Conservation (phyloP, 2,113 vertebrate genomes). For the Onychostruthus taczanowskii region DNA sequence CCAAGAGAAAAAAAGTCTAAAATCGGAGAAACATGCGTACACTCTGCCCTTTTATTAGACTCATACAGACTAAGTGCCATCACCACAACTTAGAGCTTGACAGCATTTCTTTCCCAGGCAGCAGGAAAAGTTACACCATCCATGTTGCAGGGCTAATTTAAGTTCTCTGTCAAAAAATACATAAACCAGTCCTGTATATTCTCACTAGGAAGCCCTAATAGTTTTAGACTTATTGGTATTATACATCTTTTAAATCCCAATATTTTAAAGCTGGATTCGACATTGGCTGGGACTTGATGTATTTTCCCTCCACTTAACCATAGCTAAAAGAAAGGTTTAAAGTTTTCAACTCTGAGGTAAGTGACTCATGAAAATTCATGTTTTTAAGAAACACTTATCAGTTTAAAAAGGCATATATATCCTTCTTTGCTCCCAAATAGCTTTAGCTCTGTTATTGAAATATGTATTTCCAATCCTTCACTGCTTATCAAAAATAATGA, state of each 20-base stretch:
- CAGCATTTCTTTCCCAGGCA: slow-evolving; percentile 58
- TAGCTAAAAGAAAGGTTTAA: slow-evolving; percentile 61
- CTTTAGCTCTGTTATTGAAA: slow-evolving; percentile 63
- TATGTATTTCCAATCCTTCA: slow-evolving; percentile 71
- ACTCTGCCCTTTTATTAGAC: slow-evolving; percentile 73
- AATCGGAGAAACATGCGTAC: slow-evolving; percentile 71
- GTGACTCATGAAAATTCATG: slow-evolving; percentile 50
- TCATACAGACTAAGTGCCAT: slow-evolving; percentile 73
- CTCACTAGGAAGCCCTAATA: slow-evolving; percentile 76
- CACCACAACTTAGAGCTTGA: slow-evolving; percentile 59
- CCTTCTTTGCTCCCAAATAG: slow-evolving; percentile 45
- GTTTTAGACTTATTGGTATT: slow-evolving; percentile 78
- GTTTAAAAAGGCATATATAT: slow-evolving; percentile 15
- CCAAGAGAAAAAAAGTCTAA: slow-evolving; percentile 52
- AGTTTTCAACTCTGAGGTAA: slow-evolving; percentile 64
- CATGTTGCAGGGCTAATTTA: slow-evolving; percentile 72
- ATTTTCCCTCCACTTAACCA: slow-evolving; percentile 62
- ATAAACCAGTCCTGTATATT: slow-evolving; percentile 73
- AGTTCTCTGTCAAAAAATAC: slow-evolving; percentile 75
- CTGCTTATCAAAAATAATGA: slow-evolving; percentile 80
- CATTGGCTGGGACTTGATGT: slow-evolving; percentile 59
- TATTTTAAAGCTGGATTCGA: slow-evolving; percentile 77
- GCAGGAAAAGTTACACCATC: slow-evolving; percentile 66
- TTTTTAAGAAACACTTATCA: slow-evolving; percentile 49
- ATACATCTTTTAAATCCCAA: slow-evolving; percentile 77